Base-by-base conservation (phyloP, 1,140 invertebrate genomes). In the Listronotus bonariensis region DNA sequence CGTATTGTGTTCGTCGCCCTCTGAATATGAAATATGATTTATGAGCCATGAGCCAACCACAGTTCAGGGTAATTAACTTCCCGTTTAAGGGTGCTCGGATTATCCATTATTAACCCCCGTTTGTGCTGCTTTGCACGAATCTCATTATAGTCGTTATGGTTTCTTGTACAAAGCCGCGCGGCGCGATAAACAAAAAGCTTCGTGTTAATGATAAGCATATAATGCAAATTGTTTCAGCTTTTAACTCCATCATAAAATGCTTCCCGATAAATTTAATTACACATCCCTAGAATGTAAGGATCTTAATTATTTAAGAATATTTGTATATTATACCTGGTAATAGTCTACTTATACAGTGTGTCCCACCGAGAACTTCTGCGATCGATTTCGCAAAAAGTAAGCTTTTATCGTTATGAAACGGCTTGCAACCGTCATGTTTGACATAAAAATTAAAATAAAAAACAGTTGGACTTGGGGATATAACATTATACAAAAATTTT, bases 11-110 rank as follows among this genome's bases (percentile, higher is more conserved):
- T 20, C 45, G 45, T 48, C 45, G 18, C 45, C 15, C 45, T 11
- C 18, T 20, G 18, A 36, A 36, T 36, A 36, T 36, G 15, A 48
- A 48, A 15, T 18, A 48, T 48, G 15, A 48, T 20, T 48, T 48
- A 20, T 18, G 45, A 48, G 69, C 67, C 72, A 67, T 68, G 66
- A 73, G 66, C 72, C 72, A 73, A 73, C 72, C 72, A 71, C 69
- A 65, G 72, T 73, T 73, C 72, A 48, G 72, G 72, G 72, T 71
- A 71, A 73, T 71, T 73, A 71, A 73, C 69, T 68, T 69, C 61
- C 57, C 69, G 61, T 68, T 69, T 68, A 61, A 70, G 65, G 68
- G 62, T 64, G 59, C 58, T 63, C 60, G 62, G 68, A 72, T 70
- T 72, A 72, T 68, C 66, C 70, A 72, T 72, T 72, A 72, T 72